phyloP scores from a whole-genome alignment of 1,140 invertebrate species.

The Orius insidiosus region DNA sequence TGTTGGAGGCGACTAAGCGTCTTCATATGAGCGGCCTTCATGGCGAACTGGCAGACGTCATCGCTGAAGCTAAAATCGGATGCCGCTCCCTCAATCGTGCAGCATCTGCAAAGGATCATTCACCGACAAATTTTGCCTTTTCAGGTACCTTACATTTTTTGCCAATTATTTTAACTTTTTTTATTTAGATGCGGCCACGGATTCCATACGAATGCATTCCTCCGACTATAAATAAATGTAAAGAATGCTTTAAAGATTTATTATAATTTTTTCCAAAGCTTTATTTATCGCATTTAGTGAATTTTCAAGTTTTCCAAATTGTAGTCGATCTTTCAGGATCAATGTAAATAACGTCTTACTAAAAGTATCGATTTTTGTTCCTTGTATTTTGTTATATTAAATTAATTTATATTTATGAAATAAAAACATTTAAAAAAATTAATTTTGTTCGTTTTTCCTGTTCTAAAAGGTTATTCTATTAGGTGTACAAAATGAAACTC shows the following conservation, averaged over 20 bases:
- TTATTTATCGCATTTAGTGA: not conserved
- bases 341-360: too few species aligned
- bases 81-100: conserved; percentile 16
- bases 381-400: too few species aligned
- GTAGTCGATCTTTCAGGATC: too few species aligned
- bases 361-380: too few species aligned
- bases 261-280: not conserved
- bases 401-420: too few species aligned
- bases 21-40: conserved; percentile 20
- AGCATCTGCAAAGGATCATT: conserved; percentile 15
- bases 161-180: not conserved
- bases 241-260: conserved; percentile 15
- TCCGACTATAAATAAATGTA: conserved; percentile 10
- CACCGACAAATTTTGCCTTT: conserved; percentile 15
- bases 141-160: conserved; percentile 16
- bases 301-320: too few species aligned
- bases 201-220: conserved; percentile 21
- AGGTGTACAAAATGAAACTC: too few species aligned
- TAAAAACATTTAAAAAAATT: too few species aligned
- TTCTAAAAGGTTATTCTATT: too few species aligned
- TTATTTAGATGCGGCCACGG: conserved; percentile 21
- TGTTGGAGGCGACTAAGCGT: conserved; percentile 18
- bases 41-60: conserved; percentile 16
- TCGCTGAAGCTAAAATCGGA: conserved; percentile 16
- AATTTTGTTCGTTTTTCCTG: too few species aligned